These are phyloP conservation scores for Sorex araneus DNA, from an alignment of 2,113 vertebrate species.

Conservation along the genomic window DNA sequence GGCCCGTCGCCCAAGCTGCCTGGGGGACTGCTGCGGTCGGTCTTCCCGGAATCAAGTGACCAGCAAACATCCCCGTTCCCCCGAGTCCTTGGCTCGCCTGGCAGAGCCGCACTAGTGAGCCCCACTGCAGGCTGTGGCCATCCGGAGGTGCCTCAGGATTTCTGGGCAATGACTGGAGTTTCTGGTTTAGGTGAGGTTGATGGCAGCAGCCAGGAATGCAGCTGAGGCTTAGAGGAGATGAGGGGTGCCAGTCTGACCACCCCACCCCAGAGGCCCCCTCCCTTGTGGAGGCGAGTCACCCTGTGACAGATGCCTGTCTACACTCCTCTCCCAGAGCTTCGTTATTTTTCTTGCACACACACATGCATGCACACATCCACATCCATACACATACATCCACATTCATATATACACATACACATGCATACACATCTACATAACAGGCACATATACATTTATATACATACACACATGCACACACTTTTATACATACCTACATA, in stretches of 20 bases:
- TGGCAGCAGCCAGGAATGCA: conserved; percentile 16
- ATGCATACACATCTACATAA: too few relatives aligned
- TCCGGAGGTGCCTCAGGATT: conserved; percentile 24
- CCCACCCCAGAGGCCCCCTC: not conserved
- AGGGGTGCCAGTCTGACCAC: conserved; percentile 25
- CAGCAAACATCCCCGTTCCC: conserved; percentile 56
- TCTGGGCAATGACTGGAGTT: conserved; percentile 35
- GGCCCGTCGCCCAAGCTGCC: conserved; percentile 15
- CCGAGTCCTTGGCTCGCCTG: conserved; percentile 23
- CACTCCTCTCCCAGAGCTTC: not conserved
- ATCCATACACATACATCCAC: too few relatives aligned
- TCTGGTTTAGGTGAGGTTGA: conserved; percentile 33
- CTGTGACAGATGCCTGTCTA: not conserved
- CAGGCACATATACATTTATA: too few relatives aligned
- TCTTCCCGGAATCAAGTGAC: conserved; percentile 74
- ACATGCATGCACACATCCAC: too few relatives aligned
- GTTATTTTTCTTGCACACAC: not conserved
- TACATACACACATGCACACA: too few relatives aligned
- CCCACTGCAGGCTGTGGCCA: not conserved
- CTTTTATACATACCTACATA: too few relatives aligned
- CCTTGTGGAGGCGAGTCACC: not conserved
- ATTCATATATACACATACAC: too few relatives aligned
- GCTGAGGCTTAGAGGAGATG: not conserved
- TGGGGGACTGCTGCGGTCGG: not conserved
- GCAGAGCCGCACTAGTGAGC: not conserved